Base-by-base conservation (phyloP, 2,888 invertebrate species). In the Aphodius sticticus region DNA sequence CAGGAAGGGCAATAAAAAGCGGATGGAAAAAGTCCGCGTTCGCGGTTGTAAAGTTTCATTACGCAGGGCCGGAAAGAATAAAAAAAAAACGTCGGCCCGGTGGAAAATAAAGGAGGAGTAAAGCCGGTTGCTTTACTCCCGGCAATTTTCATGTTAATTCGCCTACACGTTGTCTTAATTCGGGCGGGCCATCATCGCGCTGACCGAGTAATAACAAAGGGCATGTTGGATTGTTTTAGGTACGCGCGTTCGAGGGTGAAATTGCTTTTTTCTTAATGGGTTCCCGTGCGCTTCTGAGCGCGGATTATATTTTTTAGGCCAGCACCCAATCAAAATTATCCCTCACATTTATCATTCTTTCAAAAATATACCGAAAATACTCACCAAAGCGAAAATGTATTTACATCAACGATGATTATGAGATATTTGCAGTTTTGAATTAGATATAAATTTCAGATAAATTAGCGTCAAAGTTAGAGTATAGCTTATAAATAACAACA, bases 31-130 rank as follows among this genome's bases (percentile, higher is more conserved):
- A 53, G 53, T 53, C 53, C 53, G 7, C 53, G 53, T 53, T 53
- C 53, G 53, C 53, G 53, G 53, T 53, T 53, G 53, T 53, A 53
- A 53, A 53, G 53, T 53, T 53, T 53, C 53, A 53, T 53, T 53
- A 53, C 53, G 53, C 53, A 53, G 53, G 53, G 53, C 53, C 53
- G 53, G 53, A 53, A 53, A 5, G 53, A 53, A 53, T 53, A 53
- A 53, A 53, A 38, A 38, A 38, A 7, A 12, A 53, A 12, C 53
- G 3, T 53, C 53, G 53, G 53, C 53, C 53, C 7, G 53, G 53
- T 1, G 53, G 12, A 53, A 53, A 53, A 53, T 53, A 53, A 53
- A 53, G 53, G 53, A 53, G 12, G 12, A 3, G 3, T 53, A 53
- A 53, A 53, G 53, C 53, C 53, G 53, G 53, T 12, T 53, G 53